Conservation (phyloP, 2,113 vertebrate species). For the Echinops telfairi region DNA sequence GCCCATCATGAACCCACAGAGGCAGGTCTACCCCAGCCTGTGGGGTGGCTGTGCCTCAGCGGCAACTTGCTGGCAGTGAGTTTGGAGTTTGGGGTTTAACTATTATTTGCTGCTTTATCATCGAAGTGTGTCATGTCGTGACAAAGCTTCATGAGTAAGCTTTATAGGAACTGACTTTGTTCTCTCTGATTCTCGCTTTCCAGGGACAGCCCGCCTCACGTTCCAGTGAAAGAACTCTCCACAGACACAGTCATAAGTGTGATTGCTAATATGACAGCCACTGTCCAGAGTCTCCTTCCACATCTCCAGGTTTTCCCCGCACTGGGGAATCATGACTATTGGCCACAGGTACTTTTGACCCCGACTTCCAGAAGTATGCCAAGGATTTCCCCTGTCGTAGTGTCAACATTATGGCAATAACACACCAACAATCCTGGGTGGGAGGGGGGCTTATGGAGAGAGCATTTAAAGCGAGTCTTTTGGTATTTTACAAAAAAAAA, state of each 20-base stretch:
- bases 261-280: conserved; percentile 93
- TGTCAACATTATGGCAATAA: background rate
- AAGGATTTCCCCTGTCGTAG: background rate
- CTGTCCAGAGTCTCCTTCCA: conserved; percentile 91
- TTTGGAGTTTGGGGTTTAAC: background rate
- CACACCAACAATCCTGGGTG: background rate
- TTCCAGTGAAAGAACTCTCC: conserved; percentile 92
- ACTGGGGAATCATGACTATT: conserved; percentile 98
- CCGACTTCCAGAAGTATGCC: background rate
- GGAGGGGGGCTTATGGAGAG: background rate
- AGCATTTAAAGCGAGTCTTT: background rate
- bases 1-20: too few relatives aligned
- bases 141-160: background rate
- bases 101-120: background rate
- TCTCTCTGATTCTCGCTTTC: conserved; percentile 55
- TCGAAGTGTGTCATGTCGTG: background rate
- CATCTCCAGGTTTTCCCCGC: conserved; percentile 94
- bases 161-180: conserved; percentile 21
- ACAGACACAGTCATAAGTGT: conserved; percentile 93
- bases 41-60: too few relatives aligned
- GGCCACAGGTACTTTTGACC: conserved; percentile 94
- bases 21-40: too few relatives aligned
- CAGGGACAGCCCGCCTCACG: conserved; percentile 97
- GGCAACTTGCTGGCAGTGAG: too few relatives aligned
- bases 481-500: background rate